A percentile compares a stretch with the other conserved stretches of the same genome.
phyloP scores from a whole-genome alignment of 2,797 vertebrate species.

The Lagorchestes hirsutus region DNA sequence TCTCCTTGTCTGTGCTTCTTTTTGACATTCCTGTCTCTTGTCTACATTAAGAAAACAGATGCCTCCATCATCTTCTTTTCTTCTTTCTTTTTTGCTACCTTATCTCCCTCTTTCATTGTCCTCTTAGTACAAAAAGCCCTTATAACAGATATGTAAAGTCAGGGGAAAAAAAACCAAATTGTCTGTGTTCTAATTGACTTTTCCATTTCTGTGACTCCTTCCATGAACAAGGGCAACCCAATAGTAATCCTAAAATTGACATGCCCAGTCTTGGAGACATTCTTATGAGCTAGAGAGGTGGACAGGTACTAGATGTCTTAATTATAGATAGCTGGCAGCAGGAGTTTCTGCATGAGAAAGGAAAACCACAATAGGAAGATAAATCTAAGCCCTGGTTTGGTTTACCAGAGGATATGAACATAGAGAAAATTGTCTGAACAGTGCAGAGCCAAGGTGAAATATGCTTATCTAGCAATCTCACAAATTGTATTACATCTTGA shows the following conservation, averaged over 20 bases:
- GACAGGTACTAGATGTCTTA: background rate
- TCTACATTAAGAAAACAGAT: background rate
- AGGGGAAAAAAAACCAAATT: background rate
- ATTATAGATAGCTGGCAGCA: background rate
- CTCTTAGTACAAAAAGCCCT: background rate
- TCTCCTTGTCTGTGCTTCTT: background rate
- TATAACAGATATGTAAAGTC: background rate
- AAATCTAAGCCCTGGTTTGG: background rate
- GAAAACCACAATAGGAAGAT: background rate
- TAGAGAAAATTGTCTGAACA: background rate
- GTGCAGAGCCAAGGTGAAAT: background rate
- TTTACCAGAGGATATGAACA: background rate
- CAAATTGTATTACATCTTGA: background rate
- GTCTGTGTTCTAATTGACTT: background rate
- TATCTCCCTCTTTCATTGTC: background rate
- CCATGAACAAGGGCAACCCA: background rate
- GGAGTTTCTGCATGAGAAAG: background rate
- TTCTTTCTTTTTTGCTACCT: background rate
- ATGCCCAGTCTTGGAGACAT: background rate
- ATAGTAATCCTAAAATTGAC: background rate
- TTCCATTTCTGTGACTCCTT: background rate
- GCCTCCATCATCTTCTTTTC: background rate
- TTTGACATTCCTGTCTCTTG: background rate
- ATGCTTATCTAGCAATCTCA: background rate
- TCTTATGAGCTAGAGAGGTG: background rate